Evolutionary conservation across 2,113 vertebrate genomes (phyloP).

Genomic region (Sialia sialis): DNA sequence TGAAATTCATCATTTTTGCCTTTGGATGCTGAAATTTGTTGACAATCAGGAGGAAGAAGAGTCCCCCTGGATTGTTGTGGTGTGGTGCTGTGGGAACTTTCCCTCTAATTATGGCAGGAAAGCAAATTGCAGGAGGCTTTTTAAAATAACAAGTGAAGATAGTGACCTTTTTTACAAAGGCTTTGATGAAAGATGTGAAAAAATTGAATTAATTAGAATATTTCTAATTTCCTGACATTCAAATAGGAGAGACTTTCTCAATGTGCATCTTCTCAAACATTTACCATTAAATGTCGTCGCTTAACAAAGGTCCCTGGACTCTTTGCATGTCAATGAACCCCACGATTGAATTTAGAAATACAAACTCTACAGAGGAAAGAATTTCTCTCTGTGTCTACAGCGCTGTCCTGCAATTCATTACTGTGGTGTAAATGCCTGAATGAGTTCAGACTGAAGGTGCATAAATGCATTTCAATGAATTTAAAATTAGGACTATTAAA

Average conservation of each 20-base stretch:
- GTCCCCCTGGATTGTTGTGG: not conserved
- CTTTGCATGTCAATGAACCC: slow-evolving; percentile 31
- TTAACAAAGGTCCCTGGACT: slow-evolving; percentile 38
- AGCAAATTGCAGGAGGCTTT: slow-evolving; percentile 4
- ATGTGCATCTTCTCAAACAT: not conserved
- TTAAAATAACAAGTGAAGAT: slow-evolving; percentile 16
- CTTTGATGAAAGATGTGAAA: slow-evolving; percentile 37
- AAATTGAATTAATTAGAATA: slow-evolving; percentile 47
- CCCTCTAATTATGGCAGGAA: not conserved
- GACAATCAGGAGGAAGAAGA: not conserved
- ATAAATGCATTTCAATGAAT: slow-evolving; percentile 41
- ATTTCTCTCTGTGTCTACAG: slow-evolving; percentile 18
- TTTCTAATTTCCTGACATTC: slow-evolving; percentile 56
- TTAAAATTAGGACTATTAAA: slow-evolving; percentile 32
- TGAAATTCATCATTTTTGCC: not conserved
- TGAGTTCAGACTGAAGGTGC: slow-evolving; percentile 29
- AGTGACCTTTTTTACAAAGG: slow-evolving; percentile 47
- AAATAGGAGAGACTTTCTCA: slow-evolving; percentile 44
- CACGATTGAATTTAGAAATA: slow-evolving; percentile 22
- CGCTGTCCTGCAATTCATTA: slow-evolving; percentile 43
- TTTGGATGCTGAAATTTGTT: slow-evolving; percentile 4
- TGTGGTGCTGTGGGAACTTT: not conserved
- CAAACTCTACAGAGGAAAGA: not conserved
- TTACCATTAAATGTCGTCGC: not conserved
- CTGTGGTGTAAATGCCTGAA: slow-evolving; percentile 28